Evolutionary conservation across 2,888 invertebrate species (phyloP), one percentile per base, ranked within the genome.

Genomic region (Drosophila bunnanda): DNA sequence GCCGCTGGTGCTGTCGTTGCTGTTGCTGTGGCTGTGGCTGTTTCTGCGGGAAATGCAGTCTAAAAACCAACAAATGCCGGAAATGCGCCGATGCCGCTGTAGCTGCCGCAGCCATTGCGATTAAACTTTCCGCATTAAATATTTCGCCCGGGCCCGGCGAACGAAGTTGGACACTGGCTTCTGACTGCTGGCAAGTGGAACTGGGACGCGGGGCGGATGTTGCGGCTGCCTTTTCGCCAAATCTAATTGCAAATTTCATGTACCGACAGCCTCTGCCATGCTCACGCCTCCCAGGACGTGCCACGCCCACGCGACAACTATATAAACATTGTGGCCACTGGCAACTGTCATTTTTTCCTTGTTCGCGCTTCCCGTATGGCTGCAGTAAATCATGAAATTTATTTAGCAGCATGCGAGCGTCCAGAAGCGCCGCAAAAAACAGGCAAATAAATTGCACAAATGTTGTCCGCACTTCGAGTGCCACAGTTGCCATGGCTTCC

Each of bases 231-330:
- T 84, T 73, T 81, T 78, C 60, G 62, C 75, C 73, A 79, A 85
- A 85, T 85, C 83, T 85, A 85, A 85, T 85, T 88, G 84, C 85
- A 81, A 88, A 88, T 79, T 85, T 88, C 82, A 88, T 85, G 78
- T 85, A 71, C 70, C 77, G 50, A 57, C 70, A 73, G 69, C 67
- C 56, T 39, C 54, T 48, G 46, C 76, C 41, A 66, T 64, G 56
- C 22, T 61, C 69, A 61, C 74, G n/a, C 50, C 50, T 34, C 50
- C 50, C 34, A 52, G 50, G 50, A 52, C 34, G 50, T 52, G 34
- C 59, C 44, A 64, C 62, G 36, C 71, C 56, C 70, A 54, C 70
- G 36, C 34, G 70, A 60, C 75, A 58, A 69, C 74, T 72, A 41
- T 60, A 74, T 59, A 65, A 71, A 70, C 70, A 76, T 67, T 76